Evolutionary conservation across 1,140 invertebrate genomes (phyloP).

Genomic region (Trinorchestia longiramus): DNA sequence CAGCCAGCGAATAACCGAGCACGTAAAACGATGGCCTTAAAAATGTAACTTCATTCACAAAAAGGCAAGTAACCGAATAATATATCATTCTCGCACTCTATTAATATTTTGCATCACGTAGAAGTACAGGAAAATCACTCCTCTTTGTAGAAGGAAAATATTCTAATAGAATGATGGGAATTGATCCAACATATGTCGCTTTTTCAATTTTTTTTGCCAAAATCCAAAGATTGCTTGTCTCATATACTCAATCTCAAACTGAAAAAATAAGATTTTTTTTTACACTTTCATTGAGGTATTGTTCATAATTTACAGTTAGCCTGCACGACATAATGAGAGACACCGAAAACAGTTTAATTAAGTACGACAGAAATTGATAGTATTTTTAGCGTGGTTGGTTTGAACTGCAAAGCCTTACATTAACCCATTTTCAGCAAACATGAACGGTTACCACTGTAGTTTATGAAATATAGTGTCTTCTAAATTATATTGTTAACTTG

Average conservation of each 20-base stretch:
- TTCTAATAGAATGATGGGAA: neutral
- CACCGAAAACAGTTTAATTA: neutral
- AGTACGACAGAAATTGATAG: neutral
- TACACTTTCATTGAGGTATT: neutral
- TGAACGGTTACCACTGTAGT: neutral
- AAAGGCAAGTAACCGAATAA: no score
- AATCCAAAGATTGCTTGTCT: neutral
- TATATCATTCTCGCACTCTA: neutral
- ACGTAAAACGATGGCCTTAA: no score
- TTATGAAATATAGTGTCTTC: neutral
- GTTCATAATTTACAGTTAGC: neutral
- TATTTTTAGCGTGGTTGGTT: neutral
- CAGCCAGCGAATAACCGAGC: no score
- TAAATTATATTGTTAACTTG: neutral
- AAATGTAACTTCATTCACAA: no score
- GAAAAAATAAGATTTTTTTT: neutral
- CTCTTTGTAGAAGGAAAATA: neutral
- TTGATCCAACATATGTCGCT: neutral
- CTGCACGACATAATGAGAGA: neutral
- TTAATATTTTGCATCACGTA: neutral
- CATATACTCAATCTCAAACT: neutral
- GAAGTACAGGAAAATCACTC: neutral
- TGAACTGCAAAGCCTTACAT: neutral
- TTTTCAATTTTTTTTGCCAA: neutral
- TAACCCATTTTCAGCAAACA: neutral